Conservation (phyloP, 2,888 invertebrate genomes). For the Heliothis peltigera region DNA sequence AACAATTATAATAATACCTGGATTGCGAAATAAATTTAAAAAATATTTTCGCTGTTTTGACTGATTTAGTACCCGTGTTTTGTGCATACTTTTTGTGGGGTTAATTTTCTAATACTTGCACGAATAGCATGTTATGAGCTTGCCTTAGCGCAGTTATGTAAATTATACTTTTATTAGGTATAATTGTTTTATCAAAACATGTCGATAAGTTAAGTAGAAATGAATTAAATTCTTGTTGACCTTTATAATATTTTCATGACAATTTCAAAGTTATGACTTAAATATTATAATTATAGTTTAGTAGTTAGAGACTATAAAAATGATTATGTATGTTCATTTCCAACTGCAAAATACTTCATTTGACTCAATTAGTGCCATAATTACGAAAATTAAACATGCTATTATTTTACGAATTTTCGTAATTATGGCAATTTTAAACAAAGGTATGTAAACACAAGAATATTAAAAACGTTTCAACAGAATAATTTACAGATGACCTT, state of each 20-base stretch:
- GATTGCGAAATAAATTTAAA: slow-evolving; percentile 22
- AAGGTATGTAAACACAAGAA: neutral
- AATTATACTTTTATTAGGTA: neutral
- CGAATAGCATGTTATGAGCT: neutral
- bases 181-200: neutral
- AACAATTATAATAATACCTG: neutral
- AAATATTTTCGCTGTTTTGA: slow-evolving; percentile 10
- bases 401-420: neutral
- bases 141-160: neutral
- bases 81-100: slow-evolving; percentile 7
- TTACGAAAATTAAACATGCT: too few species aligned
- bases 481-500: slow-evolving; percentile 20
- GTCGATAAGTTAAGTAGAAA: neutral
- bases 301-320: too few species aligned
- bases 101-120: slow-evolving; percentile 33
- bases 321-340: too few species aligned
- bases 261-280: too few species aligned
- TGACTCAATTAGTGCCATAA: too few species aligned
- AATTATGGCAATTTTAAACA: neutral
- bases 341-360: too few species aligned
- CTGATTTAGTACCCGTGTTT: slow-evolving; percentile 22
- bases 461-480: neutral
- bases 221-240: neutral
- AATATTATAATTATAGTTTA: too few species aligned
- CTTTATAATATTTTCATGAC: neutral